These are phyloP conservation scores for Aculops lycopersici DNA, from an alignment of 1,140 invertebrate genomes.

Conservation along the genomic window DNA sequence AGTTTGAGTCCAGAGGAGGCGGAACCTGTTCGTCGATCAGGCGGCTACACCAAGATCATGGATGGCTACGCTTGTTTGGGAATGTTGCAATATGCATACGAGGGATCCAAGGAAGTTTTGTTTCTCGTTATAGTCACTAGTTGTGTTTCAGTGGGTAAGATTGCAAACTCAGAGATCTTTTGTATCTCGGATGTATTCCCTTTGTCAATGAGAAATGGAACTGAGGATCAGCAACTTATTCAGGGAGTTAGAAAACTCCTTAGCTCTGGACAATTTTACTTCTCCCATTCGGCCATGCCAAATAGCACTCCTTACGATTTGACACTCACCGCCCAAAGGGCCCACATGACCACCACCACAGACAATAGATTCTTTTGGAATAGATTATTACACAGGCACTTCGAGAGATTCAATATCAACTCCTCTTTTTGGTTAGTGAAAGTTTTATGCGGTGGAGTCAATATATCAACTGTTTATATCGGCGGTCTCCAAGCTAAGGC, in stretches of 20 bases:
- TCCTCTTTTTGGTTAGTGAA: conserved; percentile 59
- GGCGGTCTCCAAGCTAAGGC: conserved; percentile 65
- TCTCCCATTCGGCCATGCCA: conserved; percentile 31
- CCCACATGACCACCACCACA: conserved; percentile 34
- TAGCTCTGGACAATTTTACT: conserved; percentile 86
- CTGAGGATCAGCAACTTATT: conserved; percentile 41
- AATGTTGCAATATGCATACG: conserved; percentile 40
- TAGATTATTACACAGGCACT: conserved; percentile 60
- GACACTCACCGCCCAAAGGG: conserved; percentile 61
- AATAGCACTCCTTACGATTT: conserved; percentile 30
- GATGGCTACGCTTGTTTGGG: conserved; percentile 78
- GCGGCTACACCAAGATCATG: conserved; percentile 42
- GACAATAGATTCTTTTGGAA: conserved; percentile 87
- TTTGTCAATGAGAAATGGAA: conserved; percentile 39
- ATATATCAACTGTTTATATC: conserved; percentile 78
- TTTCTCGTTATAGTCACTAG: conserved; percentile 58
- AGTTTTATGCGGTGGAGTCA: conserved; percentile 75
- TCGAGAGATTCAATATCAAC: conserved; percentile 56
- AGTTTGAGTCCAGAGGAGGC: background rate
- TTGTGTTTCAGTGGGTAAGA: conserved; percentile 72
- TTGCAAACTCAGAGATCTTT: conserved; percentile 67
- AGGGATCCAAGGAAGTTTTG: background rate
- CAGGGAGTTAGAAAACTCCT: conserved; percentile 38
- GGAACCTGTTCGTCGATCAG: background rate
- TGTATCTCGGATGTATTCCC: conserved; percentile 65